Percentiles rank a stretch among this genome's conserved stretches.
Conservation (phyloP, 2,113 vertebrate species). For the Esox niger region DNA sequence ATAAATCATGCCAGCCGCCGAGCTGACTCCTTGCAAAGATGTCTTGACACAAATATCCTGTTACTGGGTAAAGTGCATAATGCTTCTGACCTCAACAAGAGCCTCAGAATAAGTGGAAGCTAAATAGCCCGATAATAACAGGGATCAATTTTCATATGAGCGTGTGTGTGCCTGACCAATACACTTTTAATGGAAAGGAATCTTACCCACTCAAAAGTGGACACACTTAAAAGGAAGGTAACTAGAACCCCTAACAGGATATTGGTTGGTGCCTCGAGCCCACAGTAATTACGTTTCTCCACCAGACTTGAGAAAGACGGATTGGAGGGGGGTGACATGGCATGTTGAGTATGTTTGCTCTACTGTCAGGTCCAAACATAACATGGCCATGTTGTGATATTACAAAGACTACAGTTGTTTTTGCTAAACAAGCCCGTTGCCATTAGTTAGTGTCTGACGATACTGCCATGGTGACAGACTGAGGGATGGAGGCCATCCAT, state of each 20-base stretch:
- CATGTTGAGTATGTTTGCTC: constrained; percentile 59
- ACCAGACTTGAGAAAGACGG: constrained; percentile 50
- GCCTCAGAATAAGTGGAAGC: too few species aligned
- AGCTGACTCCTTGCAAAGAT: too few species aligned
- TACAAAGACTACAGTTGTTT: constrained; percentile 49
- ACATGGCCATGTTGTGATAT: constrained; percentile 44
- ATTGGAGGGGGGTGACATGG: constrained; percentile 23
- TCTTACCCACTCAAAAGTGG: constrained; percentile 30
- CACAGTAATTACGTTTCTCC: constrained; percentile 63
- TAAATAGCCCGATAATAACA: too few species aligned
- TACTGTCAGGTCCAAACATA: constrained; percentile 52
- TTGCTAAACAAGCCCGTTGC: constrained; percentile 37
- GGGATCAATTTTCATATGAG: too few species aligned
- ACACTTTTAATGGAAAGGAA: background rate
- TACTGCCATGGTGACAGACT: constrained; percentile 10
- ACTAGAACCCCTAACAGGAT: constrained; percentile 49
- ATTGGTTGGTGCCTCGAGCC: constrained; percentile 32
- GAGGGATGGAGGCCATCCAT: constrained; percentile 10
- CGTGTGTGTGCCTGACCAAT: too few species aligned
- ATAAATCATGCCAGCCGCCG: too few species aligned
- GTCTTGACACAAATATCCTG: too few species aligned
- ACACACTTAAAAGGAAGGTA: constrained; percentile 54
- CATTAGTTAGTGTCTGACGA: constrained; percentile 17
- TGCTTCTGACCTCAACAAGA: too few species aligned
- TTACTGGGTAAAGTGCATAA: too few species aligned